Evolutionary conservation across 2,113 vertebrate genomes (phyloP).

Genomic region (Perognathus longimembris): DNA sequence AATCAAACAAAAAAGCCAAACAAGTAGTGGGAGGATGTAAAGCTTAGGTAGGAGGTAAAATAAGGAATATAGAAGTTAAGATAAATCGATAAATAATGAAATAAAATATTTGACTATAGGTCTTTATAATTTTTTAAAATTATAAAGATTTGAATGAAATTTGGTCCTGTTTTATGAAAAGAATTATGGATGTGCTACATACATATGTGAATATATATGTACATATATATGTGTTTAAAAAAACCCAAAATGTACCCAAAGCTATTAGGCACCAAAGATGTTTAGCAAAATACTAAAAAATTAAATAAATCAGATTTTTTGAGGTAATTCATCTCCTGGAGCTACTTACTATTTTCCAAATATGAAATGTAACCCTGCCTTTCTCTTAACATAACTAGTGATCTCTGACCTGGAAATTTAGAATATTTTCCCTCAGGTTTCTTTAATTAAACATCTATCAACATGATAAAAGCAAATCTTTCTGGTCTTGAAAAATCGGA

Average conservation of each 20-base stretch:
- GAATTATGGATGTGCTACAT: neutral
- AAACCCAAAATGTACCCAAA: slow-evolving; percentile 24
- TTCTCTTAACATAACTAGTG: neutral
- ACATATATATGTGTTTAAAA: neutral
- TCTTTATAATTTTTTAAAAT: neutral
- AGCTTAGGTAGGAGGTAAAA: neutral
- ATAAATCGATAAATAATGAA: neutral
- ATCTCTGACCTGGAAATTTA: neutral
- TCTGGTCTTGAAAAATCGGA: neutral
- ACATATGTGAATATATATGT: neutral
- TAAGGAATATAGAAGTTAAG: slow-evolving; percentile 11
- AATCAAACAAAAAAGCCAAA: neutral
- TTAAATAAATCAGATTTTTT: neutral
- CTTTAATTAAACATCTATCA: neutral
- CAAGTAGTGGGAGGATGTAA: neutral
- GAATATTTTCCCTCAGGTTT: neutral
- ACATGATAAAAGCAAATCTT: neutral
- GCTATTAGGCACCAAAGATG: neutral
- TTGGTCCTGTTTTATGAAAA: slow-evolving; percentile 1
- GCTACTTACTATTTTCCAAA: neutral
- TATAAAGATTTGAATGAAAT: neutral
- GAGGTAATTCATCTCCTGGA: neutral
- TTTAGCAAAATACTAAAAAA: slow-evolving; percentile 31
- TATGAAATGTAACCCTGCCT: neutral
- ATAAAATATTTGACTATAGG: neutral